Evolutionary conservation across 2,888 invertebrate species (phyloP).

Genomic region (Drosophila crucigera): DNA sequence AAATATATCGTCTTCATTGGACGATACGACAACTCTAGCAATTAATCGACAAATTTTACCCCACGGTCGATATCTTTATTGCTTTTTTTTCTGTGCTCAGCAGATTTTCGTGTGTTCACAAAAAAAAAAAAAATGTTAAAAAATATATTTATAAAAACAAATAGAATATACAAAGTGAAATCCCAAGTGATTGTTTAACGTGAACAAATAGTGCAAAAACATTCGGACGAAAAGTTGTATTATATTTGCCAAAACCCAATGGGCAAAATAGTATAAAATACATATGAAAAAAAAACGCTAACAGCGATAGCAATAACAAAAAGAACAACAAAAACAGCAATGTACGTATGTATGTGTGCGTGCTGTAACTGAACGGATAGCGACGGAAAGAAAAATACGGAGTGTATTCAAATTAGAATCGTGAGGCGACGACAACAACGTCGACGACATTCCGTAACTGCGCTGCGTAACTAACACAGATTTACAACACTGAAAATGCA

Average conservation of each 20-base stretch:
- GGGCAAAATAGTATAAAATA: slow-evolving; percentile 59
- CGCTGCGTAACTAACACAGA: slow-evolving; percentile 53
- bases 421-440: slow-evolving; percentile 36
- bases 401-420: slow-evolving; percentile 58
- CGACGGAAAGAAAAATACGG: slow-evolving; percentile 37
- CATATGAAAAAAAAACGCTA: slow-evolving; percentile 71
- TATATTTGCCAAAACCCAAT: slow-evolving; percentile 34
- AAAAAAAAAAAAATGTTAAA: slow-evolving; percentile 31
- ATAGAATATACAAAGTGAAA: slow-evolving; percentile 43
- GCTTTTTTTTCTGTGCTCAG: slow-evolving; percentile 63
- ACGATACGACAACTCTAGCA: slow-evolving; percentile 32
- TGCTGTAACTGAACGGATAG: slow-evolving; percentile 62
- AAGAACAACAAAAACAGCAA: slow-evolving; percentile 53
- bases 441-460: slow-evolving; percentile 77
- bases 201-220: slow-evolving; percentile 39
- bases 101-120: slow-evolving; percentile 59
- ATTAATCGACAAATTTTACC: slow-evolving; percentile 74
- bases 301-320: slow-evolving; percentile 59
- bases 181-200: slow-evolving; percentile 34
- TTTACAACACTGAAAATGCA: slow-evolving; percentile 49
- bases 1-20: slow-evolving; percentile 39
- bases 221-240: slow-evolving; percentile 34
- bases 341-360: slow-evolving; percentile 41
- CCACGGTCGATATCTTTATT: slow-evolving; percentile 83
- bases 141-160: slow-evolving; percentile 43